A percentile compares a stretch with the other conserved stretches of the same genome.
These are phyloP conservation scores for Lacerta bilineata DNA, from an alignment of 2,797 vertebrate species.

Conservation along the genomic window DNA sequence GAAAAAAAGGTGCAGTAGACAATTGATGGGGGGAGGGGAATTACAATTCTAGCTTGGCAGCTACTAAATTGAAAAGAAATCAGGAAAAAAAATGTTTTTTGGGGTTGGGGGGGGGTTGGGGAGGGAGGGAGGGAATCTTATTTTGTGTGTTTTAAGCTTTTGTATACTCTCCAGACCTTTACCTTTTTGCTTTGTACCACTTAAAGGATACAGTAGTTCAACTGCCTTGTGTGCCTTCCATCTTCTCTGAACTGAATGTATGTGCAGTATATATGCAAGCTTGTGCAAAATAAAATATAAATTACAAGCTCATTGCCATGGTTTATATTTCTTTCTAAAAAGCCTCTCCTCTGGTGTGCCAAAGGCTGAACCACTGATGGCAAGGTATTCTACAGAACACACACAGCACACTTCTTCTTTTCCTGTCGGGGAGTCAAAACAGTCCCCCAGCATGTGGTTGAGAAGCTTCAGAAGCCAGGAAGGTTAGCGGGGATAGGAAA, in stretches of 20 bases:
- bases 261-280: constrained; percentile 99
- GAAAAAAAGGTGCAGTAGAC: constrained; percentile 88
- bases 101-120: constrained; percentile 57
- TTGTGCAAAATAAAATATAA: constrained; percentile 99
- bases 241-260: constrained; percentile 99
- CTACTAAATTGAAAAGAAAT: constrained; percentile 87
- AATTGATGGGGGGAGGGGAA: constrained; percentile 83
- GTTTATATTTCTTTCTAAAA: constrained; percentile 71
- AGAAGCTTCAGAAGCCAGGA: too few relatives aligned
- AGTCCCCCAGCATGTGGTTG: neutral
- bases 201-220: constrained; percentile 97
- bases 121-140: constrained; percentile 79
- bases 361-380: neutral
- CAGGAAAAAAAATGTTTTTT: constrained; percentile 75
- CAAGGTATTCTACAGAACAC: neutral
- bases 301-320: constrained; percentile 86
- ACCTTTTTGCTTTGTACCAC: constrained; percentile 95
- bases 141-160: constrained; percentile 93
- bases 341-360: neutral
- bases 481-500: too few relatives aligned
- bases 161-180: constrained; percentile 92
- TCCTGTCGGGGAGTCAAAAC: neutral
- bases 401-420: neutral
- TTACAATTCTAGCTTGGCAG: constrained; percentile 90
- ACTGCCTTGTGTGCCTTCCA: constrained; percentile 99